These are phyloP conservation scores for Antitype chi DNA, from an alignment of 2,888 invertebrate species.

Conservation along the genomic window DNA sequence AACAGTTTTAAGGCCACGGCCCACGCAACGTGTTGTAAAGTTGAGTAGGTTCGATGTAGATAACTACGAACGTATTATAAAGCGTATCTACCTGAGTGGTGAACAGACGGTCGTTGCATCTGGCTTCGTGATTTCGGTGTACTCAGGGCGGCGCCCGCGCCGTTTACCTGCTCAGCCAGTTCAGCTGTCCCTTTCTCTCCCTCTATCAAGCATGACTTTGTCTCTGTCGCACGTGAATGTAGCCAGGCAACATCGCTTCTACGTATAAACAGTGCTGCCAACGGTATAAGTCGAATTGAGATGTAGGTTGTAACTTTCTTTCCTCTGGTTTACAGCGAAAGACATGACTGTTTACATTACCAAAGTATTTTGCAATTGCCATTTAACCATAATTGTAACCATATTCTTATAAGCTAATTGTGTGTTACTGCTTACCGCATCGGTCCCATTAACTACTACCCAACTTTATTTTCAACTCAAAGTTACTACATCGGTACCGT, in stretches of 20 bases:
- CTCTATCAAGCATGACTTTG: conserved; percentile 51
- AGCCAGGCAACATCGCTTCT: conserved; percentile 73
- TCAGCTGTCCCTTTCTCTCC: conserved; percentile 71
- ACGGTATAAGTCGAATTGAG: conserved; percentile 65
- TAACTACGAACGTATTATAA: conserved; percentile 46
- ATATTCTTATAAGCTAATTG: conserved; percentile 4
- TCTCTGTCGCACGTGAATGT: conserved; percentile 70
- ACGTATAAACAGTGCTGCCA: conserved; percentile 67
- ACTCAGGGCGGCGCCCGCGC: conserved; percentile 71
- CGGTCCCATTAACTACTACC: conserved; percentile 11
- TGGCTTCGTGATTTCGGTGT: conserved; percentile 80
- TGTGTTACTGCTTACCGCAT: conserved; percentile 25
- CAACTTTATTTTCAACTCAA: conserved; percentile 23
- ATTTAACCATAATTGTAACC: conserved; percentile 4
- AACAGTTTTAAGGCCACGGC: conserved; percentile 56
- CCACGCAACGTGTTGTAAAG: conserved; percentile 58
- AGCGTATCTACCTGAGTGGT: conserved; percentile 59
- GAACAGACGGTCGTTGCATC: conserved; percentile 77
- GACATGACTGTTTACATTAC: conserved; percentile 24
- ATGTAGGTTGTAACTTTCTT: conserved; percentile 67
- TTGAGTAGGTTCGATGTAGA: conserved; percentile 54
- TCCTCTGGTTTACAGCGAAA: conserved; percentile 44
- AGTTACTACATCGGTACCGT: conserved; percentile 7
- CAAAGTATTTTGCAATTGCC: conserved; percentile 24
- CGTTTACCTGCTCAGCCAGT: conserved; percentile 82